A percentile compares a stretch with the other conserved stretches of the same genome.
phyloP scores from a whole-genome alignment of 2,113 vertebrate genomes.

The Phylloscopus whistleri region DNA sequence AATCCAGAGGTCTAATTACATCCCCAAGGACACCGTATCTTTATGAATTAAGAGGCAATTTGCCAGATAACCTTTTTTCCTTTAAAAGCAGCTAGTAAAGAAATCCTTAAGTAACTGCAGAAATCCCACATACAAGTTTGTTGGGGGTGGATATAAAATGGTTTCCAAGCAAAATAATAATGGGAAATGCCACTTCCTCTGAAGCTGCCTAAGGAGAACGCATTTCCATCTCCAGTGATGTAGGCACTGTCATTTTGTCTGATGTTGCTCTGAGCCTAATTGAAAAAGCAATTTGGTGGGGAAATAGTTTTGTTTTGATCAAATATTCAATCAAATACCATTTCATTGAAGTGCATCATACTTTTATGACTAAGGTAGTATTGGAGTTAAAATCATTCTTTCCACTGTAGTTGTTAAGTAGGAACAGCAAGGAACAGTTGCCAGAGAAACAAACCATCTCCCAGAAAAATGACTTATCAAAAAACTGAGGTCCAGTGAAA shows the following conservation, averaged over 20 bases:
- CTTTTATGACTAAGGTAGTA: not conserved
- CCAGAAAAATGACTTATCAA: not conserved
- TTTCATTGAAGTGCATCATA: conserved; percentile 4
- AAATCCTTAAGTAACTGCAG: not conserved
- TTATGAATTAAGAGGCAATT: not conserved
- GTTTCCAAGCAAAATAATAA: not conserved
- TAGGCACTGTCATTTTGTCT: not conserved
- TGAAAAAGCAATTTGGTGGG: conserved; percentile 44
- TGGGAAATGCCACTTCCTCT: not conserved
- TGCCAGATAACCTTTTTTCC: not conserved
- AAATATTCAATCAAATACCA: not conserved
- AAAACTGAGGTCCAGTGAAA: not conserved
- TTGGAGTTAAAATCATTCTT: conserved; percentile 3
- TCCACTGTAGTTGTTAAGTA: not conserved
- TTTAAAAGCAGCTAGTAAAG: not conserved
- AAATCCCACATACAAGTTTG: not conserved
- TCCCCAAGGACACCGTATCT: not conserved
- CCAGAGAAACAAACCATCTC: not conserved
- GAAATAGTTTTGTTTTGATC: conserved; percentile 51
- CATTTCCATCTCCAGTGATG: not conserved
- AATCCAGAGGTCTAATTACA: not conserved
- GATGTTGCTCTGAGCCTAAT: not conserved
- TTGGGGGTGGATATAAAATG: not conserved
- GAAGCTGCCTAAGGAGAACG: not conserved
- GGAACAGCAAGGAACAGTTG: not conserved